Percentiles rank a stretch among this genome's conserved stretches.
phyloP scores from a whole-genome alignment of 2,113 vertebrate species.

The Procavia capensis region DNA sequence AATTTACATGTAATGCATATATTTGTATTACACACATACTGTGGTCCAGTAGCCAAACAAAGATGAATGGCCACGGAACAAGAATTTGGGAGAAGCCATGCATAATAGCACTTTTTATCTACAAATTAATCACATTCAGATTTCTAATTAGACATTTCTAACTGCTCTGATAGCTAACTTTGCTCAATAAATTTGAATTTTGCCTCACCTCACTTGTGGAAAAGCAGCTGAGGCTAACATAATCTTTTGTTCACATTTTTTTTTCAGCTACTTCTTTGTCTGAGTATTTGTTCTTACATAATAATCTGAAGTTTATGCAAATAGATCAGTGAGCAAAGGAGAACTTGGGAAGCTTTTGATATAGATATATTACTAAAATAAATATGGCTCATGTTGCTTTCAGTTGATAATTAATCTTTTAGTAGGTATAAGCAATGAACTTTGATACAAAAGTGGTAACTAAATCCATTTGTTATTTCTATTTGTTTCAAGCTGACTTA shows the following conservation, averaged over 20 bases:
- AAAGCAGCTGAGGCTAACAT: conserved; percentile 45
- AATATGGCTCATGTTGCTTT: conserved; percentile 59
- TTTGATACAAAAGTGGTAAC: conserved; percentile 52
- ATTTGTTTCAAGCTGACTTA: conserved; percentile 70
- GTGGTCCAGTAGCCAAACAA: conserved; percentile 59
- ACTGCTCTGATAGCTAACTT: conserved; percentile 59
- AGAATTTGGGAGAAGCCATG: conserved; percentile 55
- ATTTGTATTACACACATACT: conserved; percentile 45
- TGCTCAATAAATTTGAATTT: conserved; percentile 67
- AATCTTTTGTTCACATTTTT: background rate
- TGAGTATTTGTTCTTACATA: conserved; percentile 60
- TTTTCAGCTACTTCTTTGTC: conserved; percentile 46
- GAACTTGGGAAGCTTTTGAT: conserved; percentile 53
- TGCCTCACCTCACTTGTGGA: conserved; percentile 53
- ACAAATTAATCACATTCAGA: conserved; percentile 71
- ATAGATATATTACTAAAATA: conserved; percentile 75
- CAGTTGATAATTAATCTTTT: conserved; percentile 75
- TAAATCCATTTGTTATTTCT: conserved; percentile 63
- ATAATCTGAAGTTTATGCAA: conserved; percentile 70
- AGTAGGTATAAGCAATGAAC: conserved; percentile 58
- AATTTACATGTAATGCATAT: background rate
- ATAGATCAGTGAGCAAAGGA: conserved; percentile 69
- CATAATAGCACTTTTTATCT: conserved; percentile 59
- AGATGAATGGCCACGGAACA: conserved; percentile 65
- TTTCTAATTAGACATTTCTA: conserved; percentile 74